Evolutionary conservation across 2,797 vertebrate genomes (phyloP), one percentile per base, ranked within the genome.

Genomic region (Novumbra hubbsi): DNA sequence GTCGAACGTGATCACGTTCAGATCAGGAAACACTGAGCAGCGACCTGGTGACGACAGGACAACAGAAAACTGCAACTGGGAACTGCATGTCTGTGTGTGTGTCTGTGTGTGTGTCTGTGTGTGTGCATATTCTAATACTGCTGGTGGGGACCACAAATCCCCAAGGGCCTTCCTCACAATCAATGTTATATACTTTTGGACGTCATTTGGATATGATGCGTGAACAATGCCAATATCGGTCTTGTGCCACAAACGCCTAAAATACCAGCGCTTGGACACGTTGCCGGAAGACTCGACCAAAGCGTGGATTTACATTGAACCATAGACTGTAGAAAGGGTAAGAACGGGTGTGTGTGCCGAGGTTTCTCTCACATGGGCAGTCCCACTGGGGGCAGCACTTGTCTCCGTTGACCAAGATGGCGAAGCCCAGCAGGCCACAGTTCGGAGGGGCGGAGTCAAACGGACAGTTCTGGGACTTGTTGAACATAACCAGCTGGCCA

Each of bases 321-420:
- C 41, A 45, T 12, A 45, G 41, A 14, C 41, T 14, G 3, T 12
- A 12, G 12, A 45, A 9, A 45, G 41, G 41, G 41, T 12, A 45
- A 45, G 41, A 38, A 45, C 41, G 16, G n/a, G 12, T 64, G 57
- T 63, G 41, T 57, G 57, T 28, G 2, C n/a, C n/a, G 28, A 34
- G 48, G 68, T 64, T 17, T 30, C 63, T 93, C 97, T 96, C 89
- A 99, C 98, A 99, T 90, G 98, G 95, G 83, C 98, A 99, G 80
- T 96, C 95, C 98, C 97, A 99, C 88, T 95, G 85, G 0, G 97
- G 96, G 78, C 98, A 99, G 91, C 98, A 99, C 83, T 92, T 97
- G 90, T 99, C 96, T 72, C 96, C 96, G 32, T 97, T 98, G 65
- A 93, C 90, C 80, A 95, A 92, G 34, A 96, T 74, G 0, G 96